Evolutionary conservation across 2,797 vertebrate species (phyloP).

Genomic region (Gadopsis marmoratus): DNA sequence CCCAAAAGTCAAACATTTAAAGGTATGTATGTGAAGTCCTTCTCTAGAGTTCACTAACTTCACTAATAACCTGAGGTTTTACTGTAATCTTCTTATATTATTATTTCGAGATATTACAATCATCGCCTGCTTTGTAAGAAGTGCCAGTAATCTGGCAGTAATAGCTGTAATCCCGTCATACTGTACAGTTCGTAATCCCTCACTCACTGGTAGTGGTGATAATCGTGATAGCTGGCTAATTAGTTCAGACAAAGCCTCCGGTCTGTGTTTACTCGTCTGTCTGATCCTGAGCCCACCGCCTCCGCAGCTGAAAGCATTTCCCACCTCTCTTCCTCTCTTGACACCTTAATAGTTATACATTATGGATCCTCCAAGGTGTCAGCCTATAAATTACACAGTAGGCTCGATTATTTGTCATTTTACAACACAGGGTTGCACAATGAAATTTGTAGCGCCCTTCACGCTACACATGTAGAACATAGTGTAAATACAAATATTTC

Average conservation of each 20-base stretch:
- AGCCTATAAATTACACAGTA: neutral
- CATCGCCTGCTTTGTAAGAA: neutral
- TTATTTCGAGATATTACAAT: neutral
- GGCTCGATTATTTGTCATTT: neutral
- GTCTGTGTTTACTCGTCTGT: slow-evolving; percentile 73
- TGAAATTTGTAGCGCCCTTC: no score
- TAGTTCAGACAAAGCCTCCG: slow-evolving; percentile 70
- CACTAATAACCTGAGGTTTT: neutral
- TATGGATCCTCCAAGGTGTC: neutral
- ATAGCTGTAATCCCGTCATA: slow-evolving; percentile 22
- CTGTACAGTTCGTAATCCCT: slow-evolving; percentile 36
- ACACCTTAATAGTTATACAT: neutral
- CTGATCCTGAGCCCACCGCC: slow-evolving; percentile 60
- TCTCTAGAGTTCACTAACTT: neutral
- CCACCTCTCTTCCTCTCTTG: neutral
- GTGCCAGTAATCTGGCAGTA: neutral
- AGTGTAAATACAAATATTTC: no score
- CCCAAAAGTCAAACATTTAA: neutral
- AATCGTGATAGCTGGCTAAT: slow-evolving; percentile 68
- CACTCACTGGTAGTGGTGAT: slow-evolving; percentile 47
- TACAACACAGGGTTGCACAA: no score
- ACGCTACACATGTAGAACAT: no score
- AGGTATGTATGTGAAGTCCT: neutral
- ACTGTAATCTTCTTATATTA: neutral
- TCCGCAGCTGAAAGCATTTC: slow-evolving; percentile 23